Conservation (phyloP, 37 sponge, comb jelly and placozoan species). For the Halisarca cf. caerulea region DNA sequence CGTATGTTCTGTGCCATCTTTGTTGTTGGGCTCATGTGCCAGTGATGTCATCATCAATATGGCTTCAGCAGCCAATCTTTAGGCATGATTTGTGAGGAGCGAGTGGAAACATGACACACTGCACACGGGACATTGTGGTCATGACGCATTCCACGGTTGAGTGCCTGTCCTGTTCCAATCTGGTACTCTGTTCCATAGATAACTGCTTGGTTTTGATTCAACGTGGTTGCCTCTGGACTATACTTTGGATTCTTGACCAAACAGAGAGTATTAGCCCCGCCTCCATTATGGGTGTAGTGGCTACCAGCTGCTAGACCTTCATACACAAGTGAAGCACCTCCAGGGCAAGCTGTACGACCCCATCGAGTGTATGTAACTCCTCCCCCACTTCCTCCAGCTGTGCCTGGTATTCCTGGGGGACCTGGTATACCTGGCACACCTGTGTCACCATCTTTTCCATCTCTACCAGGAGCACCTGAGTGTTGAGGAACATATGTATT, state of each 20-base stretch:
- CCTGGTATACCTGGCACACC: conserved; percentile 18
- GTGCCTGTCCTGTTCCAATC: neutral
- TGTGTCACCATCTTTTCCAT: neutral
- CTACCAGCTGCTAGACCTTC: neutral
- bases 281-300: neutral
- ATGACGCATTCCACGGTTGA: neutral
- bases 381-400: neutral
- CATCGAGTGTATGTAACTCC: conserved; percentile 11
- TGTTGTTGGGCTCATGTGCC: conserved; percentile 23
- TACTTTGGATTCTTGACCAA: neutral
- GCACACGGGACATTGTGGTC: conserved; percentile 56
- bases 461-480: neutral
- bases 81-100: neutral
- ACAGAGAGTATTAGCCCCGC: neutral
- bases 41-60: no score
- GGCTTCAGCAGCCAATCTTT: no score
- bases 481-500: no score
- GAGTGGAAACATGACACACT: conserved; percentile 38
- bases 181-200: conserved; percentile 48
- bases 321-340: neutral
- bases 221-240: neutral
- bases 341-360: conserved; percentile 26
- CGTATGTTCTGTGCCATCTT: no score
- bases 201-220: neutral
- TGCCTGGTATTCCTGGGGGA: neutral